These are phyloP conservation scores for Campoletis sonorensis DNA, from an alignment of 1,140 invertebrate genomes.

Conservation along the genomic window DNA sequence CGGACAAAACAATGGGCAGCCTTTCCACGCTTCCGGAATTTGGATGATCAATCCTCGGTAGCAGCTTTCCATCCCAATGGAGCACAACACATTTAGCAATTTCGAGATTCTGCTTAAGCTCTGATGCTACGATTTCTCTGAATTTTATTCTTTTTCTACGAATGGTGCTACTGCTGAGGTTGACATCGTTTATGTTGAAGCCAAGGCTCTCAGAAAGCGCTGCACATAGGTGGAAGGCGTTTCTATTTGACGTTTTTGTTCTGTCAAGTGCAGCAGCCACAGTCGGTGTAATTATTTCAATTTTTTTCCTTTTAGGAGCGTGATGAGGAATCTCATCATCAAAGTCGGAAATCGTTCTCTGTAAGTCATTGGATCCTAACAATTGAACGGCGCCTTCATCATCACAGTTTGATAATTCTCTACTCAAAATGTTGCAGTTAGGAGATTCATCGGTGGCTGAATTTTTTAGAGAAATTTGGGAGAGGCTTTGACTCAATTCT, in stretches of 20 bases:
- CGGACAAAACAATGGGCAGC: no score
- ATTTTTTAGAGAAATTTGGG: background rate
- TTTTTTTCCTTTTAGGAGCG: background rate
- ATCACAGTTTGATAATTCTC: background rate
- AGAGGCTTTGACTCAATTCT: background rate
- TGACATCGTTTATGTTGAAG: background rate
- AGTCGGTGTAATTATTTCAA: background rate
- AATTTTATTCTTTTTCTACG: constrained; percentile 35
- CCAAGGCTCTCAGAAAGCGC: background rate
- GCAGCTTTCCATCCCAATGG: constrained; percentile 47
- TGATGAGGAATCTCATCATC: background rate
- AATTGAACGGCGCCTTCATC: background rate
- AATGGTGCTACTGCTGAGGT: constrained; percentile 31
- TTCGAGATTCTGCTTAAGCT: constrained; percentile 36
- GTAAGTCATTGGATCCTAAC: background rate
- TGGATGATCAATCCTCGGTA: constrained; percentile 31
- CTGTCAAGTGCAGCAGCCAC: background rate
- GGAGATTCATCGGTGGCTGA: background rate
- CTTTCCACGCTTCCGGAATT: constrained; percentile 42
- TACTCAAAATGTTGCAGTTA: background rate
- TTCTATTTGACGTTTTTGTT: background rate
- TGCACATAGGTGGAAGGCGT: background rate
- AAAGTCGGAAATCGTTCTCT: background rate
- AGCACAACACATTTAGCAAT: constrained; percentile 29
- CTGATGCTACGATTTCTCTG: constrained; percentile 38